Conservation (phyloP, 2,113 vertebrate species). For the Prionailurus viverrinus region DNA sequence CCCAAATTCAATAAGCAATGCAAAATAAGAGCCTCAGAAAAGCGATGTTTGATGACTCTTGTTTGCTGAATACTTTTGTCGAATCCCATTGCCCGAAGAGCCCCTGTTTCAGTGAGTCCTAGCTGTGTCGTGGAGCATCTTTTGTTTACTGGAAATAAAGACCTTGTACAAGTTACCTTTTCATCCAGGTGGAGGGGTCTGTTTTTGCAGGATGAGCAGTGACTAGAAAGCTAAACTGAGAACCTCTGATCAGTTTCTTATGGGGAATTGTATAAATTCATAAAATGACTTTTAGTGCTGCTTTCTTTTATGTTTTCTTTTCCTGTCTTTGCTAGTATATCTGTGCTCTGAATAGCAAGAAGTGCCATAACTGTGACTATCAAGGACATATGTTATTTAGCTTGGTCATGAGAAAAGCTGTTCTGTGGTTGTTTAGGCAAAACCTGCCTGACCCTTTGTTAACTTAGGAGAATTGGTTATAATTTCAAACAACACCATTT, state of each 20-base stretch:
- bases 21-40: constrained; percentile 15
- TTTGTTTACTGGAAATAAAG: neutral
- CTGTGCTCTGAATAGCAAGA: neutral
- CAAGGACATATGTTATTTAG: neutral
- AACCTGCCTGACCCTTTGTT: neutral
- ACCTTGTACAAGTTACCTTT: neutral
- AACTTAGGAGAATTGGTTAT: constrained; percentile 19
- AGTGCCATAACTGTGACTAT: neutral
- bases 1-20: neutral
- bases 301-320: constrained; percentile 39
- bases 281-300: neutral
- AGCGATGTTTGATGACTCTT: neutral
- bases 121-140: neutral
- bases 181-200: neutral
- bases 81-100: neutral
- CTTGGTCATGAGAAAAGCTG: constrained; percentile 40
- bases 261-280: neutral
- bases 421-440: neutral
- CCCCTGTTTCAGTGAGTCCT: neutral
- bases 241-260: neutral
- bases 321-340: neutral
- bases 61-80: neutral
- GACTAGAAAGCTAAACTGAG: neutral
- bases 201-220: neutral
- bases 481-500: constrained; percentile 18